Evolutionary conservation across 2,888 invertebrate species (phyloP), one percentile per base, ranked within the genome.

Genomic region (Prosopocoilus inquinatus): DNA sequence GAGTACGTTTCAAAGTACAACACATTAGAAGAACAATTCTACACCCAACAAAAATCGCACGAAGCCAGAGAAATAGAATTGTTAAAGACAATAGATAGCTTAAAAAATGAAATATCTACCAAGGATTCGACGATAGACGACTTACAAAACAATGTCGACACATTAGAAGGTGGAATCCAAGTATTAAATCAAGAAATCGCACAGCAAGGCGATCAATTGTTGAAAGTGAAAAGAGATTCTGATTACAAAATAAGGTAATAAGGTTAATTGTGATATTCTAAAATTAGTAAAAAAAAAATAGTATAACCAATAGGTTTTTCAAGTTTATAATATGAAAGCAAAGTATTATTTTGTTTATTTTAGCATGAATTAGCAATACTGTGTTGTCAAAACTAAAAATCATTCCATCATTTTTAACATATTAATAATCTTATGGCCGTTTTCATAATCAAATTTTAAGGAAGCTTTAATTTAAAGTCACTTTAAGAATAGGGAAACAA

Each of bases 1-100:
- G 84, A 85, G 65, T 86, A 85, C 67, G 74, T 81, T 8, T 79
- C 80, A 0, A 78, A 79, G 68, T 74, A 78, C 58, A 76, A 77
- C 62, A 75, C 74, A 32, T 62, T 79, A 41, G 78, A 79, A 64
- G 78, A 78, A 50, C 79, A 80, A 63, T 75, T 79, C 56, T 67
- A 70, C 47, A 72, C 69, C 13, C 76, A 75, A 64, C 74, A 76
- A 60, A 77, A 74, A 66, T 76, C 76, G 2, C 77, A 77, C 58
- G 69, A 67, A 55, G 61, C 68, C 7, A 67, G 77, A 58, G 77
- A 78, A 66, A 67, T 75, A 9, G 78, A 79, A 59, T 63, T 78
- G 34, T 57, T 77, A 39, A 76, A 76, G 61, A 72, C 73, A 7
- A 77, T 78, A 15, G 76, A 77, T 50, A 66, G 72, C 50, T 65